A percentile compares a stretch with the other conserved stretches of the same genome.
phyloP scores from a whole-genome alignment of 2,888 invertebrate species.

The Ochropacha duplaris region DNA sequence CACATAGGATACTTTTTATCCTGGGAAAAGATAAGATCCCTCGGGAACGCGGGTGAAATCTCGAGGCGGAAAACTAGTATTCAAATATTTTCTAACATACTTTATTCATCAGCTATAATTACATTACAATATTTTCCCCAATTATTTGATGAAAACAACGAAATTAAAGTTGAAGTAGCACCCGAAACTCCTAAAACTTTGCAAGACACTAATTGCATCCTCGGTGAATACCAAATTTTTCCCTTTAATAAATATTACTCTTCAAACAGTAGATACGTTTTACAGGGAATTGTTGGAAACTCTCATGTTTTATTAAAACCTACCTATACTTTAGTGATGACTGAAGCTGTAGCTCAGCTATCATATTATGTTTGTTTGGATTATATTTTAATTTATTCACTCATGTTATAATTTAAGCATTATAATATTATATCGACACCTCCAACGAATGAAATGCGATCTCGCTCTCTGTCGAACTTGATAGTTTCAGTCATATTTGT shows the following conservation, averaged over 20 bases:
- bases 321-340: no score
- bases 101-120: neutral
- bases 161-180: constrained; percentile 15
- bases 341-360: no score
- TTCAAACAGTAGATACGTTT: constrained; percentile 17
- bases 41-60: no score
- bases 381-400: neutral
- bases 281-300: neutral
- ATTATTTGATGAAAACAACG: constrained; percentile 3
- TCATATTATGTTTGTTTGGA: no score
- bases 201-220: constrained; percentile 37
- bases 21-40: no score
- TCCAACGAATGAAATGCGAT: no score
- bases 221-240: constrained; percentile 31
- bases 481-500: no score
- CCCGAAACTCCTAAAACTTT: constrained; percentile 16
- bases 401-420: neutral
- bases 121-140: neutral
- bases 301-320: neutral
- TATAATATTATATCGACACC: no score
- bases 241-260: constrained; percentile 32
- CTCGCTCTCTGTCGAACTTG: no score
- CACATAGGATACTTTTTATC: no score
- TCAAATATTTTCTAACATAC: neutral
- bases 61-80: no score